phyloP scores from a whole-genome alignment of 2,888 invertebrate genomes.

The Calliopum simillimum region DNA sequence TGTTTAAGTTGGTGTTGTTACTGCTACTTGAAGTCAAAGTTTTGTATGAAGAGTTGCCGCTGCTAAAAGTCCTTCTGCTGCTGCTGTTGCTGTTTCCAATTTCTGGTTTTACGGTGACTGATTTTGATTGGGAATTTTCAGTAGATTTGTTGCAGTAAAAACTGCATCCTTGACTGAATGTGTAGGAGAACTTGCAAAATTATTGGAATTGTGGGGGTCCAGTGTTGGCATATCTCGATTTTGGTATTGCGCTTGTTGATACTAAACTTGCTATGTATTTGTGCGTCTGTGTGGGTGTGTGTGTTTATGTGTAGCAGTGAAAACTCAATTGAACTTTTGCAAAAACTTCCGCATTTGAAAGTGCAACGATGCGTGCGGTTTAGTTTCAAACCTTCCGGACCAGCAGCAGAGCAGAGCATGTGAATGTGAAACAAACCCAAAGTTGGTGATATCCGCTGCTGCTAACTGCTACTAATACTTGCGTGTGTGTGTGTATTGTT shows the following conservation, averaged over 20 bases:
- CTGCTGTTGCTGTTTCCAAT: conserved; percentile 44
- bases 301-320: background rate
- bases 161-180: conserved; percentile 32
- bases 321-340: conserved; percentile 30
- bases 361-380: conserved; percentile 27
- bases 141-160: conserved; percentile 26
- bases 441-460: conserved; percentile 1
- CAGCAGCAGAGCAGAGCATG: background rate
- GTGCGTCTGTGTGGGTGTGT: background rate
- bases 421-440: conserved; percentile 2
- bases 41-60: background rate
- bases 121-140: conserved; percentile 58
- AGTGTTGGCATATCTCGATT: too few species aligned
- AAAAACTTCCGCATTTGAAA: conserved; percentile 27
- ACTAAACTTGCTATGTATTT: background rate
- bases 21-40: background rate
- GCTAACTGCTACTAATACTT: background rate
- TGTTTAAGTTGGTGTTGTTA: background rate
- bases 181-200: background rate
- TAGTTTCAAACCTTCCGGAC: conserved; percentile 14
- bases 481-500: too few species aligned
- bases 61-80: background rate
- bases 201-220: background rate
- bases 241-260: background rate
- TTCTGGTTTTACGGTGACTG: conserved; percentile 57